Conservation (phyloP, 2,888 invertebrate species). For the Pheosia tremula region DNA sequence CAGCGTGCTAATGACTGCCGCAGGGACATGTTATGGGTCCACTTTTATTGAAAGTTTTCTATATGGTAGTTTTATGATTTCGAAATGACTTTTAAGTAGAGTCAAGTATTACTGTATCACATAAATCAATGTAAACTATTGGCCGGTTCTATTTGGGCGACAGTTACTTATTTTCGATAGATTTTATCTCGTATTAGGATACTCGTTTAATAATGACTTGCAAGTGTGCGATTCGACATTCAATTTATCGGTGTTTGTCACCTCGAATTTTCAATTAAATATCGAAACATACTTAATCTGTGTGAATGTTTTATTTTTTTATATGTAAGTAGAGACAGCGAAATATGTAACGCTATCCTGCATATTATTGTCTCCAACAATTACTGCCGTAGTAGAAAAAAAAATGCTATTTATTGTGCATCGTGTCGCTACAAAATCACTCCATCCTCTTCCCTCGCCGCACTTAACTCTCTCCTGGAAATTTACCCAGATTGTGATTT, state of each 20-base stretch:
- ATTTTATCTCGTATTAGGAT: not conserved
- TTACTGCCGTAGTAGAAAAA: no score
- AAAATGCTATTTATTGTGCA: no score
- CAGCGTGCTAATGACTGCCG: constrained; percentile 56
- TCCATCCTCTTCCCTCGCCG: no score
- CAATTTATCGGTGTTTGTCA: not conserved
- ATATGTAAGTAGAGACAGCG: no score
- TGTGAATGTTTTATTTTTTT: no score
- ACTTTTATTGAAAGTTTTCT: constrained; percentile 44
- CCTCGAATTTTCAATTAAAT: not conserved
- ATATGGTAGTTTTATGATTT: constrained; percentile 11
- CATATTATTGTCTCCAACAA: no score
- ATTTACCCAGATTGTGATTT: no score
- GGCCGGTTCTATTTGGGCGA: not conserved
- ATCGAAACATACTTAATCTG: no score
- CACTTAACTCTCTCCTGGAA: no score
- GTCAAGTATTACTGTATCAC: not conserved
- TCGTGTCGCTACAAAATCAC: no score
- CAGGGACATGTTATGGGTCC: constrained; percentile 63
- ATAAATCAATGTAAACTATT: not conserved
- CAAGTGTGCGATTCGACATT: not conserved
- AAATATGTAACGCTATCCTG: no score
- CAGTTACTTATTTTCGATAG: not conserved
- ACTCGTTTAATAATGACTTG: not conserved
- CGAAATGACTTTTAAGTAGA: constrained; percentile 2